These are phyloP conservation scores for Halictus quadricinctus DNA, from an alignment of 2,888 invertebrate genomes.

Conservation along the genomic window DNA sequence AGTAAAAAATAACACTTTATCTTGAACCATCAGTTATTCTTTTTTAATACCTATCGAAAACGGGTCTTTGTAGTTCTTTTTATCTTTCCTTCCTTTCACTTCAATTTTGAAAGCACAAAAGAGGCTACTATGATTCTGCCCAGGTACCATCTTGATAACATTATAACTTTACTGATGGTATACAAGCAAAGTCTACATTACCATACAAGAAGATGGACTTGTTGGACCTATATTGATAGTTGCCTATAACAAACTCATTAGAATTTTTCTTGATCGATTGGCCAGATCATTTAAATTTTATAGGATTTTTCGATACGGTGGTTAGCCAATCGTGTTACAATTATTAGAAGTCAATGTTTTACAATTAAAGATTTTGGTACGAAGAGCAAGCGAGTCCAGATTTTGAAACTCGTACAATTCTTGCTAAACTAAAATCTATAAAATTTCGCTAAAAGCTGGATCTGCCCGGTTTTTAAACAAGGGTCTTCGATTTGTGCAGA, in stretches of 20 bases:
- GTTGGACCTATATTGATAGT: background rate
- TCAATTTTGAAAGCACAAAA: no score
- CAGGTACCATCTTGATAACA: no score
- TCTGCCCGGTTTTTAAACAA: background rate
- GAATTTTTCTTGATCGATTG: background rate
- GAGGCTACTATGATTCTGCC: no score
- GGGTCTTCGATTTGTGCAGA: background rate
- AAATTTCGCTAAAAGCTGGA: background rate
- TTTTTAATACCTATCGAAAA: no score
- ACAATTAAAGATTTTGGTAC: no score
- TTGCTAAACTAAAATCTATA: background rate
- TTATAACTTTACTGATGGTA: no score
- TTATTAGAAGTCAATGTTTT: background rate
- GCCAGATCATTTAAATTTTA: background rate
- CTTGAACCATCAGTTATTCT: no score
- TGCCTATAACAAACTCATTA: background rate
- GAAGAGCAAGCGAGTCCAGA: background rate
- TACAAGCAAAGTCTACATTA: background rate
- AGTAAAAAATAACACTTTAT: background rate
- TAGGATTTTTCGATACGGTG: background rate
- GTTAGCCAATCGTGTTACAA: background rate
- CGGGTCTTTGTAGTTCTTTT: no score
- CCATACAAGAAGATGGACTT: background rate
- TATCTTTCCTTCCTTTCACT: no score
- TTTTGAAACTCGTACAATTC: background rate